These are phyloP conservation scores for Ornithoptera alexandrae DNA, from an alignment of 2,888 invertebrate genomes.

Conservation along the genomic window DNA sequence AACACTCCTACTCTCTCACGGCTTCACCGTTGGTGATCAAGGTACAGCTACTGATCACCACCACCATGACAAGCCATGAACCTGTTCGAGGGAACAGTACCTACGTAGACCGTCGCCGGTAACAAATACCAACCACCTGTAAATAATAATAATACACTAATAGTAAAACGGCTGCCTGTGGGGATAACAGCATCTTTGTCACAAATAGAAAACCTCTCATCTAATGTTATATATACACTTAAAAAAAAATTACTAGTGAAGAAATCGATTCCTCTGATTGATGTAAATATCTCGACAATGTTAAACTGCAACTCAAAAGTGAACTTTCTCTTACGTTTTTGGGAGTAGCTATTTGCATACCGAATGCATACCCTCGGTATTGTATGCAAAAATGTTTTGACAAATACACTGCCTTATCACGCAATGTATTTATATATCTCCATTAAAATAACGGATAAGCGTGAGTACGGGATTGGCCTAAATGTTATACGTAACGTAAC, in stretches of 20 bases:
- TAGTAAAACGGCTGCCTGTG: too few relatives aligned
- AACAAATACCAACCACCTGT: too few relatives aligned
- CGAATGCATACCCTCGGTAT: slow-evolving; percentile 6
- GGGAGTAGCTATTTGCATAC: slow-evolving; percentile 20
- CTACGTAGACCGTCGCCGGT: too few relatives aligned
- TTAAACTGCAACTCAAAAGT: neutral
- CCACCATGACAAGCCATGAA: too few relatives aligned
- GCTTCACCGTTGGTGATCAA: too few relatives aligned
- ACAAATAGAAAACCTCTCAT: too few relatives aligned
- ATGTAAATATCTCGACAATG: neutral
- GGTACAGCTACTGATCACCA: too few relatives aligned
- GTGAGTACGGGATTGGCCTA: slow-evolving; percentile 21
- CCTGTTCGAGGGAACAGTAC: too few relatives aligned
- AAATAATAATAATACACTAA: too few relatives aligned
- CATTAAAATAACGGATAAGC: slow-evolving; percentile 13
- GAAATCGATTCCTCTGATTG: neutral
- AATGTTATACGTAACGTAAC: neutral
- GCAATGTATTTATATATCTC: slow-evolving; percentile 17
- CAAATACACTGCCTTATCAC: slow-evolving; percentile 14
- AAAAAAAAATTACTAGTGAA: neutral
- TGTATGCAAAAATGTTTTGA: slow-evolving; percentile 26
- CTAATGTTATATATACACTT: too few relatives aligned
- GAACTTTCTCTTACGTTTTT: slow-evolving; percentile 24
- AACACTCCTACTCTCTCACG: too few relatives aligned
- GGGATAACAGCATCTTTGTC: too few relatives aligned